These are phyloP conservation scores for Entosphenus tridentatus DNA, from an alignment of 2,113 vertebrate genomes.

Conservation along the genomic window DNA sequence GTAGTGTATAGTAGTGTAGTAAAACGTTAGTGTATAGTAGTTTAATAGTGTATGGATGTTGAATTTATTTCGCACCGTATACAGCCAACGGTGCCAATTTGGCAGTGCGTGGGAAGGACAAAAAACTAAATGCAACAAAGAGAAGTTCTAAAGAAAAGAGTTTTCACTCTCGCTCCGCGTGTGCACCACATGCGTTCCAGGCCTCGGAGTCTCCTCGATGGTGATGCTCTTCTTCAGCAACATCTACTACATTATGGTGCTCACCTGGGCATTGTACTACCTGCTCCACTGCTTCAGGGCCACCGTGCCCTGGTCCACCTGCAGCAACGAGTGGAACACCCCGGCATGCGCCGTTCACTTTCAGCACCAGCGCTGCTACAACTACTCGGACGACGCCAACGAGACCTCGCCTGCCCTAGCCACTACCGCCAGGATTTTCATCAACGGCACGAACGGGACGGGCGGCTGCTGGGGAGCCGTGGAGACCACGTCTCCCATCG, in stretches of 20 bases:
- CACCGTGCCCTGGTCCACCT: conserved; percentile 33
- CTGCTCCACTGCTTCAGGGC: conserved; percentile 32
- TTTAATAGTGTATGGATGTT: too few relatives aligned
- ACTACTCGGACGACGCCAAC: conserved; percentile 22
- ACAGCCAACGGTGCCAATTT: too few relatives aligned
- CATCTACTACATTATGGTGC: conserved; percentile 53
- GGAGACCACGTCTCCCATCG: conserved; percentile 23
- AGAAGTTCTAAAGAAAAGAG: too few relatives aligned
- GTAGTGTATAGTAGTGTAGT: too few relatives aligned
- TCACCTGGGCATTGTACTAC: conserved; percentile 45
- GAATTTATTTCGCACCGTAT: too few relatives aligned
- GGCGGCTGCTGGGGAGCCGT: conserved; percentile 25
- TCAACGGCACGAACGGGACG: conserved; percentile 21
- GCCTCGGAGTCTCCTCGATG: conserved; percentile 38
- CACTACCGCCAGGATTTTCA: not conserved
- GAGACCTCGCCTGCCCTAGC: conserved; percentile 1
- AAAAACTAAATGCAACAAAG: too few relatives aligned
- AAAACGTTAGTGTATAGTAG: too few relatives aligned
- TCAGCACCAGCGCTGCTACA: conserved; percentile 21
- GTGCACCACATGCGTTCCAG: conserved; percentile 13
- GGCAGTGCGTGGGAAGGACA: too few relatives aligned
- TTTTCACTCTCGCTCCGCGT: too few relatives aligned
- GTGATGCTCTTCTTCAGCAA: conserved; percentile 50
- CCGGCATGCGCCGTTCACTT: conserved; percentile 28
- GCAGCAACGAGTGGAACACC: conserved; percentile 36